Conservation (phyloP, 2,888 invertebrate genomes). For the Coelinius sp. region DNA sequence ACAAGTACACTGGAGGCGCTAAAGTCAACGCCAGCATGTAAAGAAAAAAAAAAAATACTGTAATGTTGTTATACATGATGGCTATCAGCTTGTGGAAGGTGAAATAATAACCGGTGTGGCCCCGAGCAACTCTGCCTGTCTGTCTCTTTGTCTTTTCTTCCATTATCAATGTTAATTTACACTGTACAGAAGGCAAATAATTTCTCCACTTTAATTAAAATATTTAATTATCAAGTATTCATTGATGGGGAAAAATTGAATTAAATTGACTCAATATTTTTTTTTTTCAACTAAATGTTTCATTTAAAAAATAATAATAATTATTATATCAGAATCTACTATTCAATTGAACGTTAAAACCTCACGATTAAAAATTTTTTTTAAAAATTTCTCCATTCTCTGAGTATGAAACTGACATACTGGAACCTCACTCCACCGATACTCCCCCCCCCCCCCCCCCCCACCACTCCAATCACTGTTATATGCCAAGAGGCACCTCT, state of each 20-base stretch:
- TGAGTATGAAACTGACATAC: conserved; percentile 20
- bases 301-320: no score
- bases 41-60: background rate
- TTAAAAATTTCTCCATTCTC: background rate
- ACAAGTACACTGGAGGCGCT: conserved; percentile 1
- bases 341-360: conserved; percentile 37
- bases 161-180: conserved; percentile 11
- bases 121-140: conserved; percentile 10
- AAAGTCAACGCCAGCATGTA: conserved; percentile 6
- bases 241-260: background rate
- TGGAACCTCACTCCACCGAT: conserved; percentile 24
- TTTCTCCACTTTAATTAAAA: background rate
- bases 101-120: conserved; percentile 31
- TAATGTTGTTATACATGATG: conserved; percentile 21
- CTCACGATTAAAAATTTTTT: background rate
- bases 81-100: conserved; percentile 23
- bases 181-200: conserved; percentile 1
- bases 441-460: background rate
- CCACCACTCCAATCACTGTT: conserved; percentile 6
- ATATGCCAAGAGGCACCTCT: background rate
- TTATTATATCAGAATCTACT: conserved; percentile 28
- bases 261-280: background rate
- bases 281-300: no score
- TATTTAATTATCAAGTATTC: background rate
- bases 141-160: conserved; percentile 6